phyloP scores from a whole-genome alignment of 2,797 vertebrate genomes.

The Phoxinus dragarum region DNA sequence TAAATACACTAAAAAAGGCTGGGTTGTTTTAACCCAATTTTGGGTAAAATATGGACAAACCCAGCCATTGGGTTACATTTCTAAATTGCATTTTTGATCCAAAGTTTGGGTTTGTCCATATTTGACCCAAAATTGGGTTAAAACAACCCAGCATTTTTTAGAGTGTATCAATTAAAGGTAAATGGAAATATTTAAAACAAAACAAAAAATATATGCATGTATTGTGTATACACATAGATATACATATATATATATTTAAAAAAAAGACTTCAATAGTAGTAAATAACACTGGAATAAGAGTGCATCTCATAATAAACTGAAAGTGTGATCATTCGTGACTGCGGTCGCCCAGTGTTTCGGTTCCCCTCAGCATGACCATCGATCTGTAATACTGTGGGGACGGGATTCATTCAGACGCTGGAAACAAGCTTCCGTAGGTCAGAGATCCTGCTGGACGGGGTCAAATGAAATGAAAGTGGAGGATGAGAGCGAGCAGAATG shows the following conservation, averaged over 20 bases:
- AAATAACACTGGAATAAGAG: not conserved
- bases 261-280: not conserved
- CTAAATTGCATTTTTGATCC: too few relatives aligned
- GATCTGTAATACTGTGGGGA: conserved; percentile 48
- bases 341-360: not conserved
- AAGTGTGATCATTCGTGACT: not conserved
- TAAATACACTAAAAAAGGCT: too few relatives aligned
- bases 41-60: too few relatives aligned
- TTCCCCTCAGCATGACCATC: not conserved
- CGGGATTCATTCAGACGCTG: conserved; percentile 48
- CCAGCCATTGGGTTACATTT: too few relatives aligned
- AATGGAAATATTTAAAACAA: not conserved
- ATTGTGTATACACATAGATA: too few relatives aligned
- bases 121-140: too few relatives aligned
- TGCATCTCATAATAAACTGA: not conserved
- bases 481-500: conserved; percentile 53
- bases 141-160: too few relatives aligned
- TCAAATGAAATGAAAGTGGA: conserved; percentile 55
- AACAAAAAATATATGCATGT: too few relatives aligned
- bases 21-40: too few relatives aligned
- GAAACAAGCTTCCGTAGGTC: conserved; percentile 46
- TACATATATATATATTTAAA: not conserved
- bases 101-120: too few relatives aligned
- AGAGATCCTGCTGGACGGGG: conserved; percentile 44
- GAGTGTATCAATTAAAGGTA: not conserved